Conservation (phyloP, 2,797 vertebrate species). For the Sphaeramia orbicularis region DNA sequence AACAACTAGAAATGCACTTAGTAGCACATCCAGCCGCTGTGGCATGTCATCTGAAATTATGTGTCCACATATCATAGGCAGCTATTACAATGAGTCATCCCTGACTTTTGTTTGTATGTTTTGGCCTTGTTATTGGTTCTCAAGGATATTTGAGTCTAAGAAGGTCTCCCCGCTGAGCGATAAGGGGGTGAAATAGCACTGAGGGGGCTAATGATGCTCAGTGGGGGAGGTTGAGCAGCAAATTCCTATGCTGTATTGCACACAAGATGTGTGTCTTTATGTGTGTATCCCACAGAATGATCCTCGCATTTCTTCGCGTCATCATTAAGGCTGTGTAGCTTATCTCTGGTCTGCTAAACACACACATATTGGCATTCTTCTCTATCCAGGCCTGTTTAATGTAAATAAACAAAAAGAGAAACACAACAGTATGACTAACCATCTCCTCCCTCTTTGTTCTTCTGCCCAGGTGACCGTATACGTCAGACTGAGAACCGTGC, state of each 20-base stretch:
- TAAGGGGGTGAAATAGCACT: conserved; percentile 61
- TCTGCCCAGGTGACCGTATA: conserved; percentile 89
- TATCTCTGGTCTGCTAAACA: conserved; percentile 35
- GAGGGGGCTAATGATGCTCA: conserved; percentile 57
- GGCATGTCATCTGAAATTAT: conserved; percentile 61
- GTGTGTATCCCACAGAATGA: conserved; percentile 37
- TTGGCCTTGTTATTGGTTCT: conserved; percentile 54
- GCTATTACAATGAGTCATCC: conserved; percentile 35
- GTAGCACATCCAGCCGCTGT: conserved; percentile 49
- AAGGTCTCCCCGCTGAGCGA: conserved; percentile 50
- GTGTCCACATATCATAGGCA: conserved; percentile 34
- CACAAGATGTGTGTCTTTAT: conserved; percentile 21
- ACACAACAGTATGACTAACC: conserved; percentile 12
- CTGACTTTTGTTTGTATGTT: conserved; percentile 38
- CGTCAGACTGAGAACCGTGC: conserved; percentile 97
- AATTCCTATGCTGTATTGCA: conserved; percentile 42
- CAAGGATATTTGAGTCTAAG: conserved; percentile 57
- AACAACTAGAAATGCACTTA: conserved; percentile 76
- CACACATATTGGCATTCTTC: conserved; percentile 31
- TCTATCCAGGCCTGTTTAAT: conserved; percentile 1
- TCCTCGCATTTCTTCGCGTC: conserved; percentile 32
- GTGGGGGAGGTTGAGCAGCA: conserved; percentile 54
- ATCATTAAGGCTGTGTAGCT: conserved; percentile 48
- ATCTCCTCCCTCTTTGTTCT: background rate
- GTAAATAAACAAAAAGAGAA: conserved; percentile 9